Base-by-base conservation (phyloP, 2,797 vertebrate genomes). In the Buceros bicornis region DNA sequence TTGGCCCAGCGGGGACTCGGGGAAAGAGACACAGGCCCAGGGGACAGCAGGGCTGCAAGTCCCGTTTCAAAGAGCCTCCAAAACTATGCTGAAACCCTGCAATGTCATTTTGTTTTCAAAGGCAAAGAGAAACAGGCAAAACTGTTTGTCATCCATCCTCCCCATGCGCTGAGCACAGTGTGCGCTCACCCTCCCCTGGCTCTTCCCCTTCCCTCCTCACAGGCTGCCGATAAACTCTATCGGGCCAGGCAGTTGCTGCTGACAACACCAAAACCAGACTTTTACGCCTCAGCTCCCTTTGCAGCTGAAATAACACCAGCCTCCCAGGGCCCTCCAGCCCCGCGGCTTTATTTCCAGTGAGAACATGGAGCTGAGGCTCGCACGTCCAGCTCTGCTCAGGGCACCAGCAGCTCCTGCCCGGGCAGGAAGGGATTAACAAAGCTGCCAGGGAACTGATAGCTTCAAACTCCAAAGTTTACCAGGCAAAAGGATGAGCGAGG, bases 291-390 rank as follows among this genome's bases (percentile, higher is more conserved):
- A 37, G 73, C 82, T 96, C 89, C 74, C 43, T 13, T n/a, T 16
- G 3, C 91, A 91, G 93, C 95, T 96, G 96, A 94, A 97, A 97
- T 58, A 96, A 95, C 94, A 96, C 16, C 89, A 15, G 53, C 76
- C 76, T 93, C 70, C 54, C 80, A 7, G 90, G 43, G 72, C 87
- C 69, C 16, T 69, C 31, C 92, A 85, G 89, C 70, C 82, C 89
- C 3, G 10, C 15, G 4, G 91, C 87, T 88, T 84, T 57, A 85
- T 85, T 95, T 54, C 79, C 94, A 94, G 19, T 0, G 71, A 92
- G 89, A 76, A 73, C 31, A 11, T 0, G 37, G 80, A 87, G 76
- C 84, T 1, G 6, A 31, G 21, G 40, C 65, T 33, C 33, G 33
- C 33, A 33, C 33, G 33, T 33, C 33, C 47, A 79, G 78, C 89